These are phyloP conservation scores for Xestia c-nigrum DNA, from an alignment of 2,888 invertebrate genomes.

Conservation along the genomic window DNA sequence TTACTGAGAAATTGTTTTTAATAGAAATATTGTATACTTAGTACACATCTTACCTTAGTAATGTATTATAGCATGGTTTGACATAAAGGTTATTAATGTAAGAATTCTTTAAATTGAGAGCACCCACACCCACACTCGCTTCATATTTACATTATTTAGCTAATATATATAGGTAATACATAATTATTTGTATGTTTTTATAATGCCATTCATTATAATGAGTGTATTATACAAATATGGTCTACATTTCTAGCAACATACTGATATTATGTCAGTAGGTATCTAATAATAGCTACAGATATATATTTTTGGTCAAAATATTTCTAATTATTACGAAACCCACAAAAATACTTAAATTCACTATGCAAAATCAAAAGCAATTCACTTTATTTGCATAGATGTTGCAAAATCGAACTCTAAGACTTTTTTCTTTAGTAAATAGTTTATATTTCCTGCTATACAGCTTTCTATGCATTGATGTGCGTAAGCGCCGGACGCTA, in stretches of 20 bases:
- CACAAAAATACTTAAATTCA: background rate
- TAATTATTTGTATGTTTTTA: background rate
- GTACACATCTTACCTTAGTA: background rate
- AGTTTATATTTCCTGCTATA: constrained; percentile 17
- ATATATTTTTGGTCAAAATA: background rate
- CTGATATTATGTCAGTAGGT: constrained; percentile 4
- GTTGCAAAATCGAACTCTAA: background rate
- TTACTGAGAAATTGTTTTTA: background rate
- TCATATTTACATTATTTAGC: background rate
- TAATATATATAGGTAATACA: background rate
- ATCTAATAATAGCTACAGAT: background rate
- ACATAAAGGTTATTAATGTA: background rate
- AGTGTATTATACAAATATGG: background rate
- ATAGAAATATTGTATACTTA: background rate
- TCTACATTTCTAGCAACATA: background rate
- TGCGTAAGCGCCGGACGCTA: constrained; percentile 20
- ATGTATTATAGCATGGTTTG: background rate
- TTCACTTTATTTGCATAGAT: constrained; percentile 16
- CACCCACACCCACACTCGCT: background rate
- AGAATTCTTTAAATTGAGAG: background rate
- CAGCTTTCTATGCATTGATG: constrained; percentile 51
- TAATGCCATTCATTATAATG: background rate
- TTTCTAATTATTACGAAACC: background rate
- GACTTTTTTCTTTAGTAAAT: background rate
- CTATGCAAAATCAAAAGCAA: background rate